phyloP scores from a whole-genome alignment of 2,888 invertebrate species.

The Pogonocherus hispidulus region DNA sequence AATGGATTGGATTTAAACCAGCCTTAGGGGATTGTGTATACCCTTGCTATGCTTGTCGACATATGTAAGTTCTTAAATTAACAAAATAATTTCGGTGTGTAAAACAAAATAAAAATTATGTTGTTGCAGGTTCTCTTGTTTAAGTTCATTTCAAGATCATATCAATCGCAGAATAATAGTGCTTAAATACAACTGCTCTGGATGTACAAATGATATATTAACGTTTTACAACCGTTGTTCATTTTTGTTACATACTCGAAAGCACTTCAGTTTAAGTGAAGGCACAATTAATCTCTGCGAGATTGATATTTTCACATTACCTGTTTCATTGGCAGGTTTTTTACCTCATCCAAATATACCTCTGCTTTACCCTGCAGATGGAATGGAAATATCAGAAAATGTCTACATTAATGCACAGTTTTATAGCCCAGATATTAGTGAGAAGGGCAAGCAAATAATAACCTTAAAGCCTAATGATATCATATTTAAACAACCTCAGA shows the following conservation, averaged over 20 bases:
- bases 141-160: slow-evolving; percentile 64
- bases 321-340: slow-evolving; percentile 64
- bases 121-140: slow-evolving; percentile 63
- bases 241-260: slow-evolving; percentile 62
- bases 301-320: slow-evolving; percentile 59
- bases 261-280: slow-evolving; percentile 58
- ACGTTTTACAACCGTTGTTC: slow-evolving; percentile 66
- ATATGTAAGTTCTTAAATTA: slow-evolving; percentile 42
- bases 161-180: slow-evolving; percentile 63
- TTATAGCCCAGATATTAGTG: slow-evolving; percentile 55
- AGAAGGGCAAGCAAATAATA: slow-evolving; percentile 57
- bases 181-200: slow-evolving; percentile 60
- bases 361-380: slow-evolving; percentile 60
- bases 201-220: slow-evolving; percentile 53
- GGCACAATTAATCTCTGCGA: slow-evolving; percentile 60
- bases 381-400: slow-evolving; percentile 50
- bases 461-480: slow-evolving; percentile 59
- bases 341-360: slow-evolving; percentile 59
- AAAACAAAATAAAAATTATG: not conserved
- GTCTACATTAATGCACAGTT: slow-evolving; percentile 61
- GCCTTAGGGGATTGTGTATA: slow-evolving; percentile 47
- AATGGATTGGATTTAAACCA: slow-evolving; percentile 56
- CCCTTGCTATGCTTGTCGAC: slow-evolving; percentile 52
- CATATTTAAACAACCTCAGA: slow-evolving; percentile 51
- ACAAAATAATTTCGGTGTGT: not conserved